phyloP scores from a whole-genome alignment of 92 coral and sea anemone species.

The Paragorgia papillata region DNA sequence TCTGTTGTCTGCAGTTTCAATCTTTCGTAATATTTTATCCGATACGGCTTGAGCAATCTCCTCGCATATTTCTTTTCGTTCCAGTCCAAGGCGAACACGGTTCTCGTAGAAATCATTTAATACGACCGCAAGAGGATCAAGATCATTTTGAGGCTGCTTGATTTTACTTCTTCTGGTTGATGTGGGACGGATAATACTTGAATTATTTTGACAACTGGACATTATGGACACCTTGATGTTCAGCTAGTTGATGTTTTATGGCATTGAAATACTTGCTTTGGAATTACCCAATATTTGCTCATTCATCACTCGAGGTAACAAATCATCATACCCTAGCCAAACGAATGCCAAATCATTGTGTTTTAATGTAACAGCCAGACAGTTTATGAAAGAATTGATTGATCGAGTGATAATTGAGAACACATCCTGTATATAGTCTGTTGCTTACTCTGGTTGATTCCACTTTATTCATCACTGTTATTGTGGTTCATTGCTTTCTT shows the following conservation, averaged over 20 bases:
- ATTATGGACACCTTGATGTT: constrained; percentile 8
- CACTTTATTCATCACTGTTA: background rate
- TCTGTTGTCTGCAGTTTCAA: constrained; percentile 91
- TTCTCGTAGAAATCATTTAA: constrained; percentile 93
- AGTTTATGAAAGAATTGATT: constrained; percentile 26
- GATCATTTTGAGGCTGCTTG: constrained; percentile 76
- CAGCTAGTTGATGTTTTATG: too few relatives aligned
- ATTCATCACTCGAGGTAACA: background rate
- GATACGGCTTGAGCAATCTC: constrained; percentile 92
- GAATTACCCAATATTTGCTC: too few relatives aligned
- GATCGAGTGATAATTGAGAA: constrained; percentile 37
- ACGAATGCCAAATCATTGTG: background rate
- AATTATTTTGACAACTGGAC: constrained; percentile 13
- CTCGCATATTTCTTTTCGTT: constrained; percentile 97
- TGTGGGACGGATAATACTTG: background rate
- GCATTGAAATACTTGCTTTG: too few relatives aligned
- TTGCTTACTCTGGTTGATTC: constrained; percentile 10
- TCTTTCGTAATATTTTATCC: constrained; percentile 85
- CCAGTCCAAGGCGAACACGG: constrained; percentile 89
- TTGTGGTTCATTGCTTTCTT: constrained; percentile 1
- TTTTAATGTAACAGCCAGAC: constrained; percentile 23
- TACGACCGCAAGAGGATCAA: constrained; percentile 85
- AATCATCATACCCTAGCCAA: background rate
- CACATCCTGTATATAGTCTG: background rate
- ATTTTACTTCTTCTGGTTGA: constrained; percentile 68